phyloP scores from a whole-genome alignment of 2,888 invertebrate genomes.

The Oxyteleia sp. region DNA sequence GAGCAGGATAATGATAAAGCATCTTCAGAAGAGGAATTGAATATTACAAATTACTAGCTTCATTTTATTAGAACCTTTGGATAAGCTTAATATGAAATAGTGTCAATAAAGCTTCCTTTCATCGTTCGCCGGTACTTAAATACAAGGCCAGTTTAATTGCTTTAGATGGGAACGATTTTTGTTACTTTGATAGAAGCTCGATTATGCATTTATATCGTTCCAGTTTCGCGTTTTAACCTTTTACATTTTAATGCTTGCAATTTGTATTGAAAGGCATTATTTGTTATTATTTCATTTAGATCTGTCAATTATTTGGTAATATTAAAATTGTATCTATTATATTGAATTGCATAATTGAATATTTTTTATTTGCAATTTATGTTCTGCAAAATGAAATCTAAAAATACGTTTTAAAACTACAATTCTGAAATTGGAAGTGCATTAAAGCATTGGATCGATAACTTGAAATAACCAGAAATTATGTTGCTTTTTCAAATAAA shows the following conservation, averaged over 20 bases:
- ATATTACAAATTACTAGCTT: neutral
- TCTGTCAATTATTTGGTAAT: no score
- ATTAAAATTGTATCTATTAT: no score
- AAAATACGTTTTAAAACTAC: no score
- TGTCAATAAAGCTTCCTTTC: neutral
- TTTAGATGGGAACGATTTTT: neutral
- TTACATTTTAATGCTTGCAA: neutral
- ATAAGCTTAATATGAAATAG: neutral
- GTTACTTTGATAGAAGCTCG: neutral
- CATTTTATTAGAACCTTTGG: neutral
- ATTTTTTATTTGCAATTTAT: no score
- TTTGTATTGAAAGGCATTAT: neutral
- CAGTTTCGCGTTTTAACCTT: neutral
- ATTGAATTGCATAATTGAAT: no score
- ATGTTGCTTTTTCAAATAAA: no score
- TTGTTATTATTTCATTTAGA: no score
- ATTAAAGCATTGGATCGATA: no score
- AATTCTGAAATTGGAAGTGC: no score
- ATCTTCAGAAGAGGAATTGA: neutral
- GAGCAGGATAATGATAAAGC: neutral
- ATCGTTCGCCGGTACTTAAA: neutral
- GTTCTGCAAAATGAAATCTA: no score
- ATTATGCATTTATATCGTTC: neutral
- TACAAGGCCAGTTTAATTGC: slow-evolving; percentile 2
- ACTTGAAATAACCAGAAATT: no score